Conservation (phyloP, 2,113 vertebrate species). For the Brevimyrus niger region DNA sequence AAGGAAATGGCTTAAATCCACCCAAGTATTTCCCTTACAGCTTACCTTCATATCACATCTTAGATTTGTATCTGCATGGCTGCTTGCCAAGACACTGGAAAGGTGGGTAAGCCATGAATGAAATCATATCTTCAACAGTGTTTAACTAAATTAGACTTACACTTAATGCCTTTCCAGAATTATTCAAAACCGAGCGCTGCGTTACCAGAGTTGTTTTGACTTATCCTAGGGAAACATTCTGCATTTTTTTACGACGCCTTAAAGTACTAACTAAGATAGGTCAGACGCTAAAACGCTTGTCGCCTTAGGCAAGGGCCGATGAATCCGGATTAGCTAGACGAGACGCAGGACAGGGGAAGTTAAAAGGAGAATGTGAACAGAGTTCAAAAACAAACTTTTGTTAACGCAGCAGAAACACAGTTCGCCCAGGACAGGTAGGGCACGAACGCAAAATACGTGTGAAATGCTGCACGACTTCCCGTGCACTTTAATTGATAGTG, state of each 20-base stretch:
- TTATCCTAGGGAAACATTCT: constrained; percentile 23
- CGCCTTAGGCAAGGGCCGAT: not conserved
- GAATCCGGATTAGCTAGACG: not conserved
- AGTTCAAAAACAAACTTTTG: not conserved
- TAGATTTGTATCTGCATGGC: constrained; percentile 18
- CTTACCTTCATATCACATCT: not conserved
- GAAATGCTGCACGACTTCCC: constrained; percentile 3
- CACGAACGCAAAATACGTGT: not conserved
- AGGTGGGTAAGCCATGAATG: constrained; percentile 12
- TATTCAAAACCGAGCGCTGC: constrained; percentile 23
- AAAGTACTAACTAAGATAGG: constrained; percentile 26
- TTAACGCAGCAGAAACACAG: not conserved
- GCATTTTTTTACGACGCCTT: constrained; percentile 11
- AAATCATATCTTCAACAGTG: constrained; percentile 20
- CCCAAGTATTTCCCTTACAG: not conserved
- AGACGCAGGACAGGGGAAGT: constrained; percentile 5
- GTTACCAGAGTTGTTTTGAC: constrained; percentile 9
- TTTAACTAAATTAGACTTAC: constrained; percentile 12
- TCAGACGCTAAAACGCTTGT: not conserved
- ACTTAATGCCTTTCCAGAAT: constrained; percentile 6
- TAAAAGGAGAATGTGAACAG: not conserved
- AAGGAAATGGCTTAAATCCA: not conserved
- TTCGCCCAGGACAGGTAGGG: not conserved
- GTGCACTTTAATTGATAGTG: not conserved
- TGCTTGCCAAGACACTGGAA: constrained; percentile 8